Evolutionary conservation across 1,140 invertebrate species (phyloP), one percentile per base, ranked within the genome.

Genomic region (Nebria ingens): DNA sequence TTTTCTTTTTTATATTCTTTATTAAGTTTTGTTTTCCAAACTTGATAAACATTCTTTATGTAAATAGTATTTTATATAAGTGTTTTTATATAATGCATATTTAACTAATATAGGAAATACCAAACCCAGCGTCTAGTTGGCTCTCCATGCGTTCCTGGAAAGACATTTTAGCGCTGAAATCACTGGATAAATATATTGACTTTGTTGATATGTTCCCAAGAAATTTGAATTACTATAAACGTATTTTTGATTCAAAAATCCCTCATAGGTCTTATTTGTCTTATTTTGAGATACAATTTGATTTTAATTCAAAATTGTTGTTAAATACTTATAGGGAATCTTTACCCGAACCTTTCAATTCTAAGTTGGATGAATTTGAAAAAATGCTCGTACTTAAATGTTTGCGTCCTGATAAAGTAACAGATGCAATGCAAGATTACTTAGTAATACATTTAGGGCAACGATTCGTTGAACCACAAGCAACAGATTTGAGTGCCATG

Each of bases 371-470:
- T 52, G 57, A 69, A 0, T 89, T 91, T 68, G 80, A 88, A 62
- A 82, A 78, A 59, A 70, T 91, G 57, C 62, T 89, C 1, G 67
- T 90, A 1, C 62, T 90, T 1, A 84, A 87, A 58, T 86, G 83
- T 65, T 62, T 91, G 0, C 65, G 85, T 59, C 78, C 85, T 1
- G 87, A 89, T 62, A 89, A 87, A 69, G 74, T 88, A 0, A 78
- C 82, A 0, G 84, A 84, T 53, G 81, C 80, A 1, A 78, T 90
- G 56, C 83, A 86, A 65, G 69, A 76, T 3, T 86, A 81, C 66
- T 67, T 86, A 1, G 68, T 71, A 0, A 65, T 72, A 29, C 69
- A 81, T 52, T 65, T 88, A 13, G 85, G 85, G 0, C 66, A 73
- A 56, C 73, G 78, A 55, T 87, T 83, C 61, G 75, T 86, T 15